These are phyloP conservation scores for Vespertilio murinus DNA, from an alignment of 2,797 vertebrate species.

Conservation along the genomic window DNA sequence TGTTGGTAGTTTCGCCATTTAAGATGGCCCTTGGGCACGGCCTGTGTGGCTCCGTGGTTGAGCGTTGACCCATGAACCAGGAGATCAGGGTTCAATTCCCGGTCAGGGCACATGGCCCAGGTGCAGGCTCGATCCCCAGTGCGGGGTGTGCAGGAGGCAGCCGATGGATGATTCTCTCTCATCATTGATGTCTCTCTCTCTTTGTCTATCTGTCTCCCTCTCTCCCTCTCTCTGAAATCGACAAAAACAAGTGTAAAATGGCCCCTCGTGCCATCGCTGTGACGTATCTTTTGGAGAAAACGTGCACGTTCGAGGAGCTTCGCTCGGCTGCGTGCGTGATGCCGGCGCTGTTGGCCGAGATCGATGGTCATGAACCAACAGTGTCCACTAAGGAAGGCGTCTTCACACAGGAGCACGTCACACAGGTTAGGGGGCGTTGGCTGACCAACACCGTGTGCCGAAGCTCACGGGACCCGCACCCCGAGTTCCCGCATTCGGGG, in stretches of 20 bases:
- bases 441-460: background rate
- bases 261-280: background rate
- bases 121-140: no score
- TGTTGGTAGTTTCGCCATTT: background rate
- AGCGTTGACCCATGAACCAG: no score
- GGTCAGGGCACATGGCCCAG: no score
- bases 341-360: background rate
- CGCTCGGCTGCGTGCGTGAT: background rate
- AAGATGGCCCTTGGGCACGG: background rate
- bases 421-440: accelerated
- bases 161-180: no score
- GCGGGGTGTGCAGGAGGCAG: no score
- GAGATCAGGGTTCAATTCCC: no score
- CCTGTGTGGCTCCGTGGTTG: no score
- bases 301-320: background rate
- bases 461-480: background rate
- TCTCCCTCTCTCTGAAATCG: no score
- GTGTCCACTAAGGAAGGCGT: background rate
- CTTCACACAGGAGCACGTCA: background rate
- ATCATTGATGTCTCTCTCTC: no score
- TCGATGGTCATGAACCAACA: background rate
- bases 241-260: background rate
- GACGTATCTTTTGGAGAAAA: background rate
- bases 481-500: background rate
- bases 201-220: no score